phyloP scores from a whole-genome alignment of 2,888 invertebrate species.

The Andricus curvator region DNA sequence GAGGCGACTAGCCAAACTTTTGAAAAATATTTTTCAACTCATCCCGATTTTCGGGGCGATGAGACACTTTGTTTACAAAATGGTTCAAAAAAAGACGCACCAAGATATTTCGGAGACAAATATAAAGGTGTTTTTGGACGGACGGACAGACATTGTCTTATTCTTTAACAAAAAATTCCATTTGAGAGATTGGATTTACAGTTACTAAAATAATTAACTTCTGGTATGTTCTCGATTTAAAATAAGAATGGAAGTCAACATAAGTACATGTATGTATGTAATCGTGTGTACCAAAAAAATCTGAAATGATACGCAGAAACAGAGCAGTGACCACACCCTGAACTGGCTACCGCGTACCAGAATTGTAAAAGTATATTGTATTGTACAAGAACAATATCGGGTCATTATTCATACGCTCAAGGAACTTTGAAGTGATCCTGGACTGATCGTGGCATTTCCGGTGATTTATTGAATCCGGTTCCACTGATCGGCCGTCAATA shows the following conservation, averaged over 20 bases:
- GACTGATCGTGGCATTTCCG: constrained; percentile 17
- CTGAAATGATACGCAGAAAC: background rate
- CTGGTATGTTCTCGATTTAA: background rate
- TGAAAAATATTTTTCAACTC: too few species aligned
- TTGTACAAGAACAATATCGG: constrained; percentile 10
- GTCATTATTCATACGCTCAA: constrained; percentile 26
- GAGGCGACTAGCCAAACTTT: too few species aligned
- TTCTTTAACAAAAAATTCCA: too few species aligned
- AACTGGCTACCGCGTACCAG: constrained; percentile 1
- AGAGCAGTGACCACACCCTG: constrained; percentile 16
- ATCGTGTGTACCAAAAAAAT: constrained; percentile 7
- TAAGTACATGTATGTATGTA: constrained; percentile 1
- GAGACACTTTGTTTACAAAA: too few species aligned
- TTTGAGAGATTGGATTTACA: background rate
- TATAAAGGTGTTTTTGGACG: too few species aligned
- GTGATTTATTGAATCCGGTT: constrained; percentile 28
- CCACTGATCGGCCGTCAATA: background rate
- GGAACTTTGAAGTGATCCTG: constrained; percentile 21
- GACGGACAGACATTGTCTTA: too few species aligned
- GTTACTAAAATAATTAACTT: background rate
- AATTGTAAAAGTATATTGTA: constrained; percentile 14
- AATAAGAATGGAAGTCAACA: background rate
- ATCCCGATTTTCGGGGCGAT: too few species aligned
- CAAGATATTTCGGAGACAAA: too few species aligned
- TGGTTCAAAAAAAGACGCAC: too few species aligned